Base-by-base conservation (phyloP, 1,140 invertebrate species). In the Drosophila trapezifrons region DNA sequence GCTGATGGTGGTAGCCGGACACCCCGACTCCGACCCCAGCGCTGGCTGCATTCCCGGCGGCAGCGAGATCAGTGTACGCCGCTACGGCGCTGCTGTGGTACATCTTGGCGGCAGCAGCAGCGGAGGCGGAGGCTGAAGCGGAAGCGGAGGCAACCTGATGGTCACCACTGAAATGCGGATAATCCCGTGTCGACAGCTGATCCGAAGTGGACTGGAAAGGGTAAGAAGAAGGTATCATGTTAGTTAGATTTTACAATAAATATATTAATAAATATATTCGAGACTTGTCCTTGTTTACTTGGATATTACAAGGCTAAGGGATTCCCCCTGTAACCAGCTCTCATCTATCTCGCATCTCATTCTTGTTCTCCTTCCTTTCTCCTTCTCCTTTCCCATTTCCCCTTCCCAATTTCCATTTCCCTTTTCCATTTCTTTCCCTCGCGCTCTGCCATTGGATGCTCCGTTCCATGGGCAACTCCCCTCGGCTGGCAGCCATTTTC, bases 11-110 rank as follows among this genome's bases (percentile, higher is more conserved):
- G 27, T 89, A 89, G 42, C 85, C 85, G 66, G 82, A 93, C 8
- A 83, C 76, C 40, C 85, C 49, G 87, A 90, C 75, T 77, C 92
- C 65, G 17, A 64, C 72, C 3, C 78, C 82, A 0, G 74, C 66
- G 13, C 75, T 63, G 52, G 79, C 92, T 71, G 91, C 91, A 91
- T 81, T 86, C 15, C 80, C 73, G 90, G 76, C 92, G 77, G 77
- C 91, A 32, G 90, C 92, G 51, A 80, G 69, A 76, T 93, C 90
- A 10, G 91, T 79, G 49, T 92, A 92, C 17, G 82, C 82, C 46
- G 83, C 82, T 25, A 86, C 83, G 43, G 82, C 82, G 20, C 89
- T 87, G 37, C 83, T 90, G 71, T 92, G 91, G 56, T 92, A 92
- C 91, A 92, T 92, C 69, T 91, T 87, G n/a, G 67, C 71, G 73